Conservation (phyloP, 92 coral and sea anemone genomes). For the Isaurus tuberculatus region DNA sequence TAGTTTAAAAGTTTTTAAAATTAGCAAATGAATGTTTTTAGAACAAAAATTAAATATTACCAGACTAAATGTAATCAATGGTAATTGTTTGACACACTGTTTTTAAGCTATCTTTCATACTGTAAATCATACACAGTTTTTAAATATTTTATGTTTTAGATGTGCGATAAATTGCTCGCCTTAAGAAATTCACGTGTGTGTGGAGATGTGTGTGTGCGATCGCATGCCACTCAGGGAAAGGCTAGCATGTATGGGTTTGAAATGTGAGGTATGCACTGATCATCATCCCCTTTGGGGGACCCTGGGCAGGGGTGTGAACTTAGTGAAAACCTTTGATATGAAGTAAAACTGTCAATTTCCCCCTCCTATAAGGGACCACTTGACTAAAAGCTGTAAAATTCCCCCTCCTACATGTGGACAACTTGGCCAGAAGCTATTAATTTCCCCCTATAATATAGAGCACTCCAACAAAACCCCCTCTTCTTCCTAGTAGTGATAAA, state of each 20-base stretch:
- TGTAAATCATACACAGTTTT: no score
- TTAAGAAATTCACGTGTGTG: neutral
- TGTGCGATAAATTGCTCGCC: no score
- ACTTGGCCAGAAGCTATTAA: slow-evolving; percentile 1
- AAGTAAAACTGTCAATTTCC: no score
- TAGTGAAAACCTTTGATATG: neutral
- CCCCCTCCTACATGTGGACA: neutral
- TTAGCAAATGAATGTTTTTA: no score
- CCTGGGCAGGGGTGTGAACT: neutral
- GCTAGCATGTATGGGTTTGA: neutral
- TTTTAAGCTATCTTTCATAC: no score
- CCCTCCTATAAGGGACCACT: no score
- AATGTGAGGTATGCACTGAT: neutral
- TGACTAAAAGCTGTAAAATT: neutral
- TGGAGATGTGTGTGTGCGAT: neutral
- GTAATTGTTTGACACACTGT: no score
- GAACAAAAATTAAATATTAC: no score
- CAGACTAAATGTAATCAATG: no score
- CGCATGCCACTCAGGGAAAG: neutral
- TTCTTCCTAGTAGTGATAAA: neutral
- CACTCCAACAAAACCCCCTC: slow-evolving; percentile 4
- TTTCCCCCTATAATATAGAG: neutral
- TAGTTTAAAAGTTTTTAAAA: no score
- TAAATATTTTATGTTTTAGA: no score
- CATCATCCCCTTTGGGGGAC: neutral